Percentiles rank a stretch among this genome's conserved stretches.
phyloP scores from a whole-genome alignment of 2,888 invertebrate genomes.

The Abrostola tripartita region DNA sequence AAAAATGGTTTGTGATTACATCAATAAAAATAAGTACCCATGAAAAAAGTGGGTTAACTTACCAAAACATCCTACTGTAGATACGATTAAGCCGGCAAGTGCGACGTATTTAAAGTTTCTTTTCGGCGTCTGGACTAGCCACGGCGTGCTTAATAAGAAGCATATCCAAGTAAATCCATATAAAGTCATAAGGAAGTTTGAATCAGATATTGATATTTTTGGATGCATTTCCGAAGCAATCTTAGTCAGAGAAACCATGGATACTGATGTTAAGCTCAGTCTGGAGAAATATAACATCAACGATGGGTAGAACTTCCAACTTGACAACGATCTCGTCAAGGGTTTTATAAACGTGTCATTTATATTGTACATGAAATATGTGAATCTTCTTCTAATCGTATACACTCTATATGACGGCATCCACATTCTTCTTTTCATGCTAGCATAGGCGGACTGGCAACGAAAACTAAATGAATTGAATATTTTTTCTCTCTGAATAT shows the following conservation, averaged over 20 bases:
- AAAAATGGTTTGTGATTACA: no score
- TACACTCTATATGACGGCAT: constrained; percentile 83
- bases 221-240: constrained; percentile 77
- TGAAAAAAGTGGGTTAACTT: constrained; percentile 53
- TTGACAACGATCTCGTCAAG: constrained; percentile 79
- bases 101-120: constrained; percentile 82
- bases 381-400: constrained; percentile 73
- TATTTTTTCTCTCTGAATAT: constrained; percentile 81
- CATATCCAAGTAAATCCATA: constrained; percentile 85
- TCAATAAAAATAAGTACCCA: no score
- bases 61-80: constrained; percentile 79
- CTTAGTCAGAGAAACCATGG: constrained; percentile 74
- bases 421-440: constrained; percentile 75
- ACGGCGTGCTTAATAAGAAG: constrained; percentile 80
- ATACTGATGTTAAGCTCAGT: constrained; percentile 75
- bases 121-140: constrained; percentile 81
- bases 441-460: constrained; percentile 79
- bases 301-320: constrained; percentile 84
- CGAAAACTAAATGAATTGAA: constrained; percentile 82
- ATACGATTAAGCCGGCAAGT: constrained; percentile 72
- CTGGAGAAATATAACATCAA: constrained; percentile 77
- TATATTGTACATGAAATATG: constrained; percentile 75
- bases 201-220: constrained; percentile 75
- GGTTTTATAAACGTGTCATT: constrained; percentile 84
- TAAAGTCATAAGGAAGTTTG: constrained; percentile 80